Evolutionary conservation across 2,888 invertebrate genomes (phyloP).

Genomic region (Automeris io): DNA sequence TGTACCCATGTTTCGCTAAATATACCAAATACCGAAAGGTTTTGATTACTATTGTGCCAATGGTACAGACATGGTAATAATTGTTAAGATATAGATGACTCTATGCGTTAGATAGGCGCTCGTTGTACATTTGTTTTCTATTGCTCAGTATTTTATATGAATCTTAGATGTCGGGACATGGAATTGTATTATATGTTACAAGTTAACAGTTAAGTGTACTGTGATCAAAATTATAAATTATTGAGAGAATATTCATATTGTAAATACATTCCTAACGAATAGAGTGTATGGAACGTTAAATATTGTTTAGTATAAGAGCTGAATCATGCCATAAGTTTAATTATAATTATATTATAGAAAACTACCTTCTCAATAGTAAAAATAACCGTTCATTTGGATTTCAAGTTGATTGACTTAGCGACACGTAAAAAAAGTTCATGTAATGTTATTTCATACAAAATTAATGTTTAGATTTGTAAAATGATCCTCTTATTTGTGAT

Average conservation of each 20-base stretch:
- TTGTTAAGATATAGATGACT: conserved; percentile 68
- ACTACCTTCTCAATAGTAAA: conserved; percentile 47
- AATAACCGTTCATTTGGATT: conserved; percentile 45
- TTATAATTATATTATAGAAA: conserved; percentile 42
- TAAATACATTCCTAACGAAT: conserved; percentile 74
- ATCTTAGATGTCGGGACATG: conserved; percentile 56
- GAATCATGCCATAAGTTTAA: conserved; percentile 12
- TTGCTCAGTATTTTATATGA: conserved; percentile 74
- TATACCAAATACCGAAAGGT: conserved; percentile 70
- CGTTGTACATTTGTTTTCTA: conserved; percentile 70
- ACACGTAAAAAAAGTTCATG: conserved; percentile 50
- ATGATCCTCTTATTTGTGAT: conserved; percentile 65
- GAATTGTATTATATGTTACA: conserved; percentile 74
- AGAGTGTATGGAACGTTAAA: conserved; percentile 68
- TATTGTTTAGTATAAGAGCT: conserved; percentile 26
- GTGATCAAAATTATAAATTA: conserved; percentile 77
- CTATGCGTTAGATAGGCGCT: conserved; percentile 62
- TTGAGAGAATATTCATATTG: conserved; percentile 74
- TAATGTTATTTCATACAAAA: conserved; percentile 75
- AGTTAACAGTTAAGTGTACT: conserved; percentile 74
- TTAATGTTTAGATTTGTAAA: conserved; percentile 58
- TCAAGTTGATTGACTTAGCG: conserved; percentile 45
- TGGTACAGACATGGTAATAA: conserved; percentile 66
- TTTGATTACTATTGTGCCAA: conserved; percentile 66
- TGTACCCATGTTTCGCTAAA: conserved; percentile 20